A percentile compares a stretch with the other conserved stretches of the same genome.
These are phyloP conservation scores for Aurelia sp. DNA, from an alignment of 30 jellyfish, hydroid and myxozoan species.

Conservation along the genomic window DNA sequence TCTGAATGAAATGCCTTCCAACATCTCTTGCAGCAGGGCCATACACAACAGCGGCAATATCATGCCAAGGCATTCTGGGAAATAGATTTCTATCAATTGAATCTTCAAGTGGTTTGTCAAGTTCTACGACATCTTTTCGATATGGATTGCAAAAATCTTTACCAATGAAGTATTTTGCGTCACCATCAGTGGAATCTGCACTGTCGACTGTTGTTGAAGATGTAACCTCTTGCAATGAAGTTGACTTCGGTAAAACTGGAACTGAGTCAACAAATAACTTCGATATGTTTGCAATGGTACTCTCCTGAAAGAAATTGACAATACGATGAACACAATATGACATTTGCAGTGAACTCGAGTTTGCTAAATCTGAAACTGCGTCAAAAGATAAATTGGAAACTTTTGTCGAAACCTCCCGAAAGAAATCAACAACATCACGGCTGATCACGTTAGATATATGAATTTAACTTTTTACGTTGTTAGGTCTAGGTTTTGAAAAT, in stretches of 20 bases:
- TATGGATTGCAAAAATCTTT: constrained; percentile 93
- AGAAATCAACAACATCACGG: too few species aligned
- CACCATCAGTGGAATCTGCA: neutral
- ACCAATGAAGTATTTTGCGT: constrained; percentile 77
- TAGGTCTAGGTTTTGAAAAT: too few species aligned
- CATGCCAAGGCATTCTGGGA: constrained; percentile 99
- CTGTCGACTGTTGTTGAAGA: neutral
- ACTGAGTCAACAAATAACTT: constrained; percentile 65
- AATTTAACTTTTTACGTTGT: too few species aligned
- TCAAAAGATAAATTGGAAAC: too few species aligned
- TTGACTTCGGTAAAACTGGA: constrained; percentile 34
- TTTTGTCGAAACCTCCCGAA: too few species aligned
- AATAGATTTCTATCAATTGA: constrained; percentile 65
- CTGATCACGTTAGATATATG: too few species aligned
- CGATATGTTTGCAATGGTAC: constrained; percentile 59
- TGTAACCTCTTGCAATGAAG: constrained; percentile 28
- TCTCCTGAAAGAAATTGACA: constrained; percentile 58
- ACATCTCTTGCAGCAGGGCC: constrained; percentile 95
- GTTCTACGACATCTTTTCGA: constrained; percentile 74
- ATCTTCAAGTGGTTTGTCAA: constrained; percentile 89
- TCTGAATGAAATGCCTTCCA: constrained; percentile 92
- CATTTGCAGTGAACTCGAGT: neutral
- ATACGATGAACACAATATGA: neutral
- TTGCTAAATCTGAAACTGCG: too few species aligned
- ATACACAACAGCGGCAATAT: constrained; percentile 80